These are phyloP conservation scores for Todiramphus chloris DNA, from an alignment of 2,113 vertebrate genomes.

Conservation along the genomic window DNA sequence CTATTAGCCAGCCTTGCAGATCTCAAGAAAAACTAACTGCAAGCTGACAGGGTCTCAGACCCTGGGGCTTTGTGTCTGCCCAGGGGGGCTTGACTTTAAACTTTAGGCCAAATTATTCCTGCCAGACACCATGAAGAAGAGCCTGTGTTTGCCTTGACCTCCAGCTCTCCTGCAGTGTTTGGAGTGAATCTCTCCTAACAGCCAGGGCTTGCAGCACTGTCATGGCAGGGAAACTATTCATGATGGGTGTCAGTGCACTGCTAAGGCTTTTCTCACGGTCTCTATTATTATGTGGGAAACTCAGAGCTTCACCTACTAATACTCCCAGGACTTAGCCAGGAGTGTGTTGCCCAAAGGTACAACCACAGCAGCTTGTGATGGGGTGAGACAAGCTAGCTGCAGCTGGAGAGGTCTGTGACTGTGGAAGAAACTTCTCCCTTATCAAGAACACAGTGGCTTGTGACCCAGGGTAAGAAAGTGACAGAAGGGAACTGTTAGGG, in stretches of 20 bases:
- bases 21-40: background rate
- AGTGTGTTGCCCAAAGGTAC: background rate
- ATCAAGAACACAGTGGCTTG: background rate
- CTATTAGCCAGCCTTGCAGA: background rate
- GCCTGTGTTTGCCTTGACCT: background rate
- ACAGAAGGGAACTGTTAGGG: background rate
- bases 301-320: background rate
- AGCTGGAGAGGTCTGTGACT: background rate
- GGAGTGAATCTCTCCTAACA: background rate
- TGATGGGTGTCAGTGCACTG: background rate
- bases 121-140: slow-evolving; percentile 6
- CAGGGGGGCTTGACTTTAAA: background rate
- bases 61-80: background rate
- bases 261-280: background rate
- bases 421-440: background rate
- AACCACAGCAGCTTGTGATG: background rate
- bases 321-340: background rate
- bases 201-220: background rate
- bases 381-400: background rate
- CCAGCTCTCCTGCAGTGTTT: background rate
- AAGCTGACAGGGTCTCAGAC: background rate
- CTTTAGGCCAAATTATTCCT: background rate
- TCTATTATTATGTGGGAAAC: background rate
- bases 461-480: background rate
- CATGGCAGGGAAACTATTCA: background rate